Conservation (phyloP, 2,888 invertebrate genomes). For the Clanis bilineata region DNA sequence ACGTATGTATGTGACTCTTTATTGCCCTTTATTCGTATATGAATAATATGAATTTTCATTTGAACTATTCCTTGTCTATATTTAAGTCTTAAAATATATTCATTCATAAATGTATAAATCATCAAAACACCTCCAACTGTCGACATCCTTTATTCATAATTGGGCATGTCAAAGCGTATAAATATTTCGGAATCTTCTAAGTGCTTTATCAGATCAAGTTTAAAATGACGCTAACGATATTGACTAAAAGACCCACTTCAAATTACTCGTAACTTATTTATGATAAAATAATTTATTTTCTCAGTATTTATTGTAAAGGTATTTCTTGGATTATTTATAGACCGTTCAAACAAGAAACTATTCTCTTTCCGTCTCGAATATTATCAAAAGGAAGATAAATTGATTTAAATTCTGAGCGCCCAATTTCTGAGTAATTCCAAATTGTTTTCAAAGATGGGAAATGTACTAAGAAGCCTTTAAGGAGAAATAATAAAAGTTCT, state of each 20-base stretch:
- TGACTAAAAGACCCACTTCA: background rate
- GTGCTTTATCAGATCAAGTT: background rate
- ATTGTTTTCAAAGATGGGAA: background rate
- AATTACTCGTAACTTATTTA: background rate
- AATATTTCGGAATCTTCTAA: background rate
- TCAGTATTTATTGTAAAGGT: background rate
- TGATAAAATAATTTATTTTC: background rate
- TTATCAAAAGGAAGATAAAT: background rate
- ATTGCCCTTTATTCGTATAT: too few relatives aligned
- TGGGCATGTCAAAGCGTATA: too few relatives aligned
- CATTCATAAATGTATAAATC: too few relatives aligned
- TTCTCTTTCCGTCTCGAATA: background rate
- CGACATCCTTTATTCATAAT: too few relatives aligned
- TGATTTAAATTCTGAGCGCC: background rate
- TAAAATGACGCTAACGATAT: background rate
- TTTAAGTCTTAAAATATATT: too few relatives aligned
- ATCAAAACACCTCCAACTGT: too few relatives aligned
- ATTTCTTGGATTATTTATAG: conserved; percentile 4
- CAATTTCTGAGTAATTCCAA: background rate
- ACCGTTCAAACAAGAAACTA: background rate
- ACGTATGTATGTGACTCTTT: too few relatives aligned
- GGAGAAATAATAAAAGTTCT: background rate
- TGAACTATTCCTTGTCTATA: too few relatives aligned
- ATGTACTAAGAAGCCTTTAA: background rate
- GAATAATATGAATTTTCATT: too few relatives aligned